Conservation (phyloP, 2,797 vertebrate species). For the Chloroceryle inda region DNA sequence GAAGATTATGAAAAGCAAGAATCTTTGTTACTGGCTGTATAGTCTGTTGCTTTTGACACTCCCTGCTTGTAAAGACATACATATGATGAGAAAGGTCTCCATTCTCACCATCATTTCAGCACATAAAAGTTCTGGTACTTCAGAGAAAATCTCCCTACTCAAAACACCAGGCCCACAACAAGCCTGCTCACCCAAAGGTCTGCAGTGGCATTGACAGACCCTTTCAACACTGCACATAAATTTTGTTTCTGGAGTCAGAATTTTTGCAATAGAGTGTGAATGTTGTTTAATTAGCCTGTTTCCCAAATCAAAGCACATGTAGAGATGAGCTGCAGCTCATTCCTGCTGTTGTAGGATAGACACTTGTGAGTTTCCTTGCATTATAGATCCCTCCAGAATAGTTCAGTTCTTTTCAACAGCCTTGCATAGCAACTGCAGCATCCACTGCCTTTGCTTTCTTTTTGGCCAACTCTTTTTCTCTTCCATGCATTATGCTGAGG, state of each 20-base stretch:
- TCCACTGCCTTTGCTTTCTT: background rate
- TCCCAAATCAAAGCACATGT: background rate
- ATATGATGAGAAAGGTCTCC: background rate
- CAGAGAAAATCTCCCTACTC: background rate
- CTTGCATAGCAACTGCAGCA: slow-evolving; percentile 5
- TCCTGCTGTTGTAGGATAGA: background rate
- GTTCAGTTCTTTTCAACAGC: background rate
- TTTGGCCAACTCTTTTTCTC: background rate
- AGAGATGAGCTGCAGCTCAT: background rate
- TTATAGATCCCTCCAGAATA: background rate
- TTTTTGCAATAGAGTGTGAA: background rate
- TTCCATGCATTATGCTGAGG: background rate
- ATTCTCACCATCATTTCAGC: background rate
- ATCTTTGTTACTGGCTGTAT: background rate
- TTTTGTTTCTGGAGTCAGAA: background rate
- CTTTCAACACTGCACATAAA: background rate
- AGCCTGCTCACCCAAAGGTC: background rate
- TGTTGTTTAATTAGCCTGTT: background rate
- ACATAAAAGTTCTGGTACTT: background rate
- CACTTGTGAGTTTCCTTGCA: background rate
- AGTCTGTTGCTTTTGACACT: background rate
- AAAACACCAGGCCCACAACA: background rate
- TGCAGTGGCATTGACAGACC: background rate
- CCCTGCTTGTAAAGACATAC: background rate
- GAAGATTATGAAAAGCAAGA: background rate